A percentile compares a stretch with the other conserved stretches of the same genome.
phyloP scores from a whole-genome alignment of 2,888 invertebrate genomes.

The Anticlea derivata region DNA sequence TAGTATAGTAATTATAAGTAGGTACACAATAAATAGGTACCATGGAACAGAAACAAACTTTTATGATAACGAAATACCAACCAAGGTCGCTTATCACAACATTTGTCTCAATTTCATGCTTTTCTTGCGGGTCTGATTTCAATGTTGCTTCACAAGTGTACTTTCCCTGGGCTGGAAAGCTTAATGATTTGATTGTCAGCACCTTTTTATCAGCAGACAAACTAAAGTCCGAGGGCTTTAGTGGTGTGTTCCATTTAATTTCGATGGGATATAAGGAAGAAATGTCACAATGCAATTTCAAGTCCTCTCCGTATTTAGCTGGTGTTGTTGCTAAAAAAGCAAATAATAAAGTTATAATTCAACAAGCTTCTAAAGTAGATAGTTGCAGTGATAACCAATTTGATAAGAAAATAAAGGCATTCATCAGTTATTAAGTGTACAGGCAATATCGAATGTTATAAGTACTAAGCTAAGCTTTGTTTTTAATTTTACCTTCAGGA shows the following conservation, averaged over 20 bases:
- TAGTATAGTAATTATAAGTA: too few relatives aligned
- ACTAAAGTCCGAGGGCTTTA: conserved; percentile 8
- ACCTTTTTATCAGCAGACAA: conserved; percentile 11
- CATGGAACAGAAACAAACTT: too few relatives aligned
- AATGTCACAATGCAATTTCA: conserved; percentile 5
- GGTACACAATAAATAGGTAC: too few relatives aligned
- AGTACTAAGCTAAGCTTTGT: neutral
- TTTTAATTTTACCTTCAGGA: conserved; percentile 17
- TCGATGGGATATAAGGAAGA: conserved; percentile 2
- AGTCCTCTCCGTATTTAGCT: conserved; percentile 5
- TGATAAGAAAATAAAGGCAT: too few relatives aligned
- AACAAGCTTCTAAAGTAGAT: too few relatives aligned
- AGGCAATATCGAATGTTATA: too few relatives aligned
- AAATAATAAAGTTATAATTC: too few relatives aligned
- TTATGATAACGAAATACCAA: neutral
- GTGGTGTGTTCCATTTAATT: conserved; percentile 14
- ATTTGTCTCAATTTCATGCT: neutral
- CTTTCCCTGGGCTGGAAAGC: conserved; percentile 8
- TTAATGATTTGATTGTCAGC: conserved; percentile 17
- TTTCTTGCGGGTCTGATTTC: conserved; percentile 3
- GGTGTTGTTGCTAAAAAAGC: neutral
- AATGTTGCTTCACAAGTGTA: conserved; percentile 19
- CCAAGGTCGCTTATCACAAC: conserved; percentile 16
- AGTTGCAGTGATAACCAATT: too few relatives aligned
- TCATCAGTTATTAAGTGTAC: too few relatives aligned